Base-by-base conservation (phyloP, 1,140 invertebrate genomes). In the Ylistrum balloti region DNA sequence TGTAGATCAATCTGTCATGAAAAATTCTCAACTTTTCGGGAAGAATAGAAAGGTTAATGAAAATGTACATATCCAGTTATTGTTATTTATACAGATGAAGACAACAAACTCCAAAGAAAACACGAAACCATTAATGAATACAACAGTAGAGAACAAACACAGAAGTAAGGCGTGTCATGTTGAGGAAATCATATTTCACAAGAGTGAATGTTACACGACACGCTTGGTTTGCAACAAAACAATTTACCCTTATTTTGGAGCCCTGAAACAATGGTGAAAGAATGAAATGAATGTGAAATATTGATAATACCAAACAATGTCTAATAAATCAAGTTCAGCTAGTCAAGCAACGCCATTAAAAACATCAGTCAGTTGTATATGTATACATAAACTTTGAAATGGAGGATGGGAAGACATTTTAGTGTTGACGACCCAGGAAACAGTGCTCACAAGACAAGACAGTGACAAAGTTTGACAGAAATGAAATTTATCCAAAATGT, bases 171-270 rank as follows among this genome's bases (percentile, higher is more conserved):
- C n/a, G 56, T 74, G 56, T 74, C 56, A 74, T 74, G 56, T 74
- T 74, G n/a, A 28, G 13, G 56, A 74, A 74, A 74, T 45, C 1
- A 45, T 74, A 74, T 74, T 74, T 74, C 56, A 74, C 56, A 17
- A 74, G 56, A 74, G 56, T 74, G 56, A 74, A 74, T 28, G n/a
- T 74, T 28, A 28, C 56, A 74, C 56, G 22, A n/a, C 56, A 74
- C 56, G 56, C 56, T 74, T 74, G 1, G 28, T 28, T 74, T n/a
- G 20, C 56, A 74, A 74, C 56, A 74, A 74, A 74, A 74, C 56
- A 74, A 74, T 28, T 74, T 74, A 74, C 56, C 56, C n/a, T 74
- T 74, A 74, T 74, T 74, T 74, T 74, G 56, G 56, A 74, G 56
- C 28, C 56, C 56, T 74, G 56, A 74, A 74, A 74, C 9, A 28